Evolutionary conservation across 2,888 invertebrate species (phyloP).

Genomic region (Lasioglossum malachurum): DNA sequence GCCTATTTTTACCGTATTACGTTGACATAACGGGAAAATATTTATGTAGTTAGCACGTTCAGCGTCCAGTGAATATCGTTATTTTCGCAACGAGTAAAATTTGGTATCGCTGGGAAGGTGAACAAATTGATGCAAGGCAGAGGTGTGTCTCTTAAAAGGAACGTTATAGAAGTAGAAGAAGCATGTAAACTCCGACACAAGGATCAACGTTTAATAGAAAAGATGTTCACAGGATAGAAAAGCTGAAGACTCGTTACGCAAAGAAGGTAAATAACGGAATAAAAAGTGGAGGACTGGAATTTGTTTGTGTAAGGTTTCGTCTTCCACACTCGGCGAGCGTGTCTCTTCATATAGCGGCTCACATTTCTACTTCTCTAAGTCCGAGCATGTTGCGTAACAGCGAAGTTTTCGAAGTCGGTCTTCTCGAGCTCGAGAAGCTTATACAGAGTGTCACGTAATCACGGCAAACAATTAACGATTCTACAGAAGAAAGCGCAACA

Average conservation of each 20-base stretch:
- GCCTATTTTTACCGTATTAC: neutral
- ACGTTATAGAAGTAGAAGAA: neutral
- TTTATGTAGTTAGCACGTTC: neutral
- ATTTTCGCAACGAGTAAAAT: neutral
- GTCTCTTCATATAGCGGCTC: neutral
- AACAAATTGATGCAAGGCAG: neutral
- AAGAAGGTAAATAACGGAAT: conserved; percentile 1
- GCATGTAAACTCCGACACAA: neutral
- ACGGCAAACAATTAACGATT: neutral
- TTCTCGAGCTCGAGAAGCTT: neutral
- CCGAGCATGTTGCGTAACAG: neutral
- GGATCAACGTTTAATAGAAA: neutral
- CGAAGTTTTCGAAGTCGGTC: neutral
- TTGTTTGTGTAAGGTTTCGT: conserved; percentile 1
- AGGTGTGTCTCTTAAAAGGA: neutral
- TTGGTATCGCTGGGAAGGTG: neutral
- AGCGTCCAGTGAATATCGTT: neutral
- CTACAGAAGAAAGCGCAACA: neutral
- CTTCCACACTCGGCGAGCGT: neutral
- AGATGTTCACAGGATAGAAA: neutral
- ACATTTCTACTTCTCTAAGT: conserved; percentile 1
- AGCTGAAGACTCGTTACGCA: neutral
- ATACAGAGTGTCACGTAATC: neutral
- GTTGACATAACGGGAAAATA: neutral
- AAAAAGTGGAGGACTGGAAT: neutral